Evolutionary conservation across 2,113 vertebrate genomes (phyloP).

Genomic region (Agelaius tricolor): DNA sequence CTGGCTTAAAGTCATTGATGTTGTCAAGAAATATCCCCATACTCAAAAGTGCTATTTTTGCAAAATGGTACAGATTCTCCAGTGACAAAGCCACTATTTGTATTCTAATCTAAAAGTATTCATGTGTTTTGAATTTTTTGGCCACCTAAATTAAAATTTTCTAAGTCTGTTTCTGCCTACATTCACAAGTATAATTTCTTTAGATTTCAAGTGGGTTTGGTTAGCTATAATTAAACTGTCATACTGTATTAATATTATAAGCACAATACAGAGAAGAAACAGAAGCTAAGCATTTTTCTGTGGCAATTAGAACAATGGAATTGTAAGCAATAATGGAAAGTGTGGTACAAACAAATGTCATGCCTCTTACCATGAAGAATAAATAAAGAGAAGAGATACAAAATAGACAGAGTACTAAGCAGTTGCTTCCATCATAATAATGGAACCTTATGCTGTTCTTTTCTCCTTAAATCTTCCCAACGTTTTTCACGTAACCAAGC

Average conservation of each 20-base stretch:
- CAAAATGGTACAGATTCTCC: neutral
- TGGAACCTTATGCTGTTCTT: constrained; percentile 24
- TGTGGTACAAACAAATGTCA: constrained; percentile 23
- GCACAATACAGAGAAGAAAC: neutral
- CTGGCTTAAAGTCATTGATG: neutral
- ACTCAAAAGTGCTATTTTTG: neutral
- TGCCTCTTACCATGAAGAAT: constrained; percentile 44
- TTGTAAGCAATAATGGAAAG: neutral
- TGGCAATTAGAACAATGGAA: constrained; percentile 4
- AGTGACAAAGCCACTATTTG: neutral
- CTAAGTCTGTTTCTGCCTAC: neutral
- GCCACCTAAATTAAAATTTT: neutral
- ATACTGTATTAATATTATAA: neutral
- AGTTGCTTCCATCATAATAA: constrained; percentile 22
- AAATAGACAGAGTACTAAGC: constrained; percentile 43
- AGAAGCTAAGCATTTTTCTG: neutral
- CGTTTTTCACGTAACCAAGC: neutral
- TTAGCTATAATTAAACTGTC: neutral
- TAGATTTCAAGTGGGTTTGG: neutral
- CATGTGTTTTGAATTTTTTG: neutral
- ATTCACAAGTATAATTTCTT: neutral
- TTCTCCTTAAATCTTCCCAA: constrained; percentile 40
- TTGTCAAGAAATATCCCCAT: neutral
- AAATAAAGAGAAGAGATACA: constrained; percentile 44
- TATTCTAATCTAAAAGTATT: neutral